Evolutionary conservation across 2,888 invertebrate genomes (phyloP), one percentile per base, ranked within the genome.

Genomic region (Reticulitermes lucifugus): DNA sequence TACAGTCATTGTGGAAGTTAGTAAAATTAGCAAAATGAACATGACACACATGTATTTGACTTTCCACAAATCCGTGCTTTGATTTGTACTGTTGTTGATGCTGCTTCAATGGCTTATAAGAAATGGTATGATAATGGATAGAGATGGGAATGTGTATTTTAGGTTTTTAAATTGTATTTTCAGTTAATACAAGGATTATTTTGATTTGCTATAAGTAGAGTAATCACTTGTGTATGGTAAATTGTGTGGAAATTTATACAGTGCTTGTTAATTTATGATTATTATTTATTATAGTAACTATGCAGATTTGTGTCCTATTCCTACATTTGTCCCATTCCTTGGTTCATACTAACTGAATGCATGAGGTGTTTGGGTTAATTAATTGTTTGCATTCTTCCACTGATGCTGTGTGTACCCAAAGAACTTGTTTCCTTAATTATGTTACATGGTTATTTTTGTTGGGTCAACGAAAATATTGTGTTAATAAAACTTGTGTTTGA

Each of bases 331-430:
- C 41, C 41, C 29, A 41, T 70, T 2, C 21, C 35, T 4, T 22
- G 41, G 41, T 73, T 73, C 41, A 21, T 73, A 73, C 73, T 73
- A 29, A 73, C 21, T 35, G 35, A 73, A 73, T 73, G 73, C 73
- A 73, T 73, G 73, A 35, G 73, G 73, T 73, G 35, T 73, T 3
- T 73, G 73, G 73, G 2, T 73, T 29, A 14, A 55, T 25, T 65
- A 25, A 65, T 25, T 65, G 65, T 65, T 65, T 65, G 65, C 65
- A 25, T 65, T 65, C 5, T 65, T 25, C 0, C 25, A n/a, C 4
- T 7, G 12, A 65, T 65, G 14, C 25, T 25, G n/a, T 9, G 25
- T 65, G 1, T 65, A 65, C n/a, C 65, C 25, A 25, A 6, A 65
- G n/a, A 25, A 65, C 18, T 65, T 65, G 65, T 65, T 65, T 25